Conservation (phyloP, 2,888 invertebrate genomes). For the Chalcis sispes region DNA sequence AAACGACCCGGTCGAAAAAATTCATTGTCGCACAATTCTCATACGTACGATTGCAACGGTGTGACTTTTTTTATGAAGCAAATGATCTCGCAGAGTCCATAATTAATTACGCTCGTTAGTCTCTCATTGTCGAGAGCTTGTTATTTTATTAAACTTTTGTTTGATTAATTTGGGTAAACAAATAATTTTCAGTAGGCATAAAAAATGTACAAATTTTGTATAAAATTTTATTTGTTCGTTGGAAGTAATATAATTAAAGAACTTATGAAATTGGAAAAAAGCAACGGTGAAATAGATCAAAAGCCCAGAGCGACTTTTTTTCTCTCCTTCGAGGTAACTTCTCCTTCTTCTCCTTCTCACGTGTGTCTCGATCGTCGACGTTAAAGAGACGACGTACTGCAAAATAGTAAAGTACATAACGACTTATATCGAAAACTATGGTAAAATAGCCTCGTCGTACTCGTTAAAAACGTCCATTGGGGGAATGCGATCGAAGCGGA, state of each 20-base stretch:
- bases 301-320: too few relatives aligned
- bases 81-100: slow-evolving; percentile 60
- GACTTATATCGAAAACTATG: slow-evolving; percentile 30
- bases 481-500: slow-evolving; percentile 39
- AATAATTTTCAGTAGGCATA: too few relatives aligned
- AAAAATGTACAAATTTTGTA: too few relatives aligned
- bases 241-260: too few relatives aligned
- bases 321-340: not conserved
- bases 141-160: too few relatives aligned
- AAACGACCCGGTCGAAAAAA: slow-evolving; percentile 30
- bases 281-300: too few relatives aligned
- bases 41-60: slow-evolving; percentile 1
- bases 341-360: not conserved
- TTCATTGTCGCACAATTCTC: slow-evolving; percentile 39
- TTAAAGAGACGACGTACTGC: not conserved
- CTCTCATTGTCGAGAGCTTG: slow-evolving; percentile 40
- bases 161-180: too few relatives aligned
- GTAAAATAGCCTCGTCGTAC: slow-evolving; percentile 29
- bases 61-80: slow-evolving; percentile 42
- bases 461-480: slow-evolving; percentile 37
- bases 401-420: slow-evolving; percentile 8
- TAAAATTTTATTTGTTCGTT: too few relatives aligned
- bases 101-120: slow-evolving; percentile 68
- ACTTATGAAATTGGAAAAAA: too few relatives aligned
- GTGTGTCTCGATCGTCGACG: not conserved